These are phyloP conservation scores for Cladopsammia gracilis DNA, from an alignment of 64 coral and sea anemone species.

Conservation along the genomic window DNA sequence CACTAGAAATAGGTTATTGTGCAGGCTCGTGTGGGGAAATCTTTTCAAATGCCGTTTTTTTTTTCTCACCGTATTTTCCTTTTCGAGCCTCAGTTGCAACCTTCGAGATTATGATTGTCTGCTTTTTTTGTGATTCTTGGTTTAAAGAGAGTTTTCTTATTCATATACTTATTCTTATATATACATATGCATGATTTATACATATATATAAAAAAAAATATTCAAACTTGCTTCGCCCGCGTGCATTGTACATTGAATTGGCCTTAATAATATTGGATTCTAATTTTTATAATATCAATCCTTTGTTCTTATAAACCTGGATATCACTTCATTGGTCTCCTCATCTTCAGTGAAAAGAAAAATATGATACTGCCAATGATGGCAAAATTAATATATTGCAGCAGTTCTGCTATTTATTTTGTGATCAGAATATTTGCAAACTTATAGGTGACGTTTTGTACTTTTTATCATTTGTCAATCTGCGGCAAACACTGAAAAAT, in stretches of 20 bases:
- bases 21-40: background rate
- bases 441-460: constrained; percentile 34
- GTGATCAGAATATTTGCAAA: constrained; percentile 42
- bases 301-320: constrained; percentile 45
- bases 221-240: constrained; percentile 35
- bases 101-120: no score
- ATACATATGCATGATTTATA: constrained; percentile 61
- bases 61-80: background rate
- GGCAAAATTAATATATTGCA: constrained; percentile 56
- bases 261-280: constrained; percentile 7
- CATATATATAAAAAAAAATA: constrained; percentile 39
- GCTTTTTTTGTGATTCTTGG: constrained; percentile 1
- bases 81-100: no score
- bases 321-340: constrained; percentile 21
- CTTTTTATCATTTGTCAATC: constrained; percentile 6
- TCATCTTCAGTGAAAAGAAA: constrained; percentile 34
- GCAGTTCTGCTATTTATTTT: constrained; percentile 61
- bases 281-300: constrained; percentile 55
- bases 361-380: constrained; percentile 18
- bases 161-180: constrained; percentile 60
- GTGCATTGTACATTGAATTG: constrained; percentile 46
- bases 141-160: constrained; percentile 7
- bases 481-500: constrained; percentile 6
- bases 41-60: background rate
- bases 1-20: background rate